Conservation (phyloP, 1,140 invertebrate species). For the Venturia canescens region DNA sequence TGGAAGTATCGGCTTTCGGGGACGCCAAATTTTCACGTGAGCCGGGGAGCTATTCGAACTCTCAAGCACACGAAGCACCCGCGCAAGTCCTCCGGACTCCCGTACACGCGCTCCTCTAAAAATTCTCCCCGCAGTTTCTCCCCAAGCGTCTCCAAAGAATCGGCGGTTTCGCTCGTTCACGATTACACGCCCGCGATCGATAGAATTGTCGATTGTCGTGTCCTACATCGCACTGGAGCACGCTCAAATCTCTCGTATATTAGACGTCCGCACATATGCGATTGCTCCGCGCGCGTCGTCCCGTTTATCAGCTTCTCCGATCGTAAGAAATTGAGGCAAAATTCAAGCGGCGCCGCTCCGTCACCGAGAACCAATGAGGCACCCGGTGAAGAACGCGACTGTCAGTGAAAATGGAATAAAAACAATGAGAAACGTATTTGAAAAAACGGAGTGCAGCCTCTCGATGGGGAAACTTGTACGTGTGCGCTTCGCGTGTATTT, state of each 20-base stretch:
- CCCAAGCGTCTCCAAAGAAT: conserved; percentile 20
- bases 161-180: background rate
- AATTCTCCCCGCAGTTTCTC: conserved; percentile 17
- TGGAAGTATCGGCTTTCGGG: too few relatives aligned
- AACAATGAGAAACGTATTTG: background rate
- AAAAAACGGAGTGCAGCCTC: conserved; percentile 6
- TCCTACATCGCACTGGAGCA: conserved; percentile 18
- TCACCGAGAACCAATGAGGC: conserved; percentile 1
- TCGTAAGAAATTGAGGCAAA: conserved; percentile 24
- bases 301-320: conserved; percentile 29
- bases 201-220: conserved; percentile 22
- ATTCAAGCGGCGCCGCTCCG: background rate
- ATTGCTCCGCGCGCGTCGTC: background rate
- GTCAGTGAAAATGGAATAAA: background rate
- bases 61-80: too few relatives aligned
- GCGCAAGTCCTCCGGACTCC: too few relatives aligned
- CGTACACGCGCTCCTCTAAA: too few relatives aligned
- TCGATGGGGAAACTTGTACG: background rate
- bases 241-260: background rate
- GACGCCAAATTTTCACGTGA: too few relatives aligned
- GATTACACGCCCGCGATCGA: background rate
- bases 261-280: background rate
- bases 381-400: conserved; percentile 11
- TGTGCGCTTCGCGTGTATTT: background rate
- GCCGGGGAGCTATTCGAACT: too few relatives aligned